phyloP scores from a whole-genome alignment of 1,140 invertebrate genomes.

The Drosophila hydei region DNA sequence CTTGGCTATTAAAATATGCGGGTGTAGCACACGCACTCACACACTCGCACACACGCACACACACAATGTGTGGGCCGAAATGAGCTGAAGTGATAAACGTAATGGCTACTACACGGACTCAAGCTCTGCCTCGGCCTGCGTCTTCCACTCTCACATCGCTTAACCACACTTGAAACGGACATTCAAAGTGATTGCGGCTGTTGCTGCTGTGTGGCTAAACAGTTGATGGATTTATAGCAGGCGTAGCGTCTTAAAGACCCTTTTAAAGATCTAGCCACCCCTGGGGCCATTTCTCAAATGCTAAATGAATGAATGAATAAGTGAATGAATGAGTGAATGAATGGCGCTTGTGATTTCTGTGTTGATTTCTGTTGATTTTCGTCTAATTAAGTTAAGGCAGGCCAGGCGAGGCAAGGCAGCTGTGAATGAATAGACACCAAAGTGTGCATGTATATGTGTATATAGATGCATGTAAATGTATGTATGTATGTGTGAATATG shows the following conservation, averaged over 20 bases:
- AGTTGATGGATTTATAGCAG: constrained; percentile 45
- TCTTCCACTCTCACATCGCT: not conserved
- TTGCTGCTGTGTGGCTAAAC: constrained; percentile 27
- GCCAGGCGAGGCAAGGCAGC: not conserved
- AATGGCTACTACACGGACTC: constrained; percentile 61
- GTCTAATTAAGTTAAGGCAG: constrained; percentile 71
- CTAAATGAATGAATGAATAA: constrained; percentile 6
- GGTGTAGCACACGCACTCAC: constrained; percentile 25
- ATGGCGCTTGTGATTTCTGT: constrained; percentile 66
- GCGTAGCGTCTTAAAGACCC: constrained; percentile 17
- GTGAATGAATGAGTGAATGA: constrained; percentile 45
- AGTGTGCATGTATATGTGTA: not conserved
- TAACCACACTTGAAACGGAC: constrained; percentile 12
- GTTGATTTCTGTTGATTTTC: constrained; percentile 56
- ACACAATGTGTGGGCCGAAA: constrained; percentile 22
- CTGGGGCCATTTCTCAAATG: not conserved
- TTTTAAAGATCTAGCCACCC: constrained; percentile 15
- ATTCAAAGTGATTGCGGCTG: constrained; percentile 74
- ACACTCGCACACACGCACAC: constrained; percentile 16
- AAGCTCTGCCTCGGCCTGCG: constrained; percentile 13
- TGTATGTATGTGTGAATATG: not conserved
- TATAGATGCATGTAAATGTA: too few species aligned
- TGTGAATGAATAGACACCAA: not conserved
- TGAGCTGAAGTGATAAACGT: constrained; percentile 65
- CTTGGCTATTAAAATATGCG: constrained; percentile 82